phyloP scores from a whole-genome alignment of 2,797 vertebrate species.

The Eulemur coronatus region DNA sequence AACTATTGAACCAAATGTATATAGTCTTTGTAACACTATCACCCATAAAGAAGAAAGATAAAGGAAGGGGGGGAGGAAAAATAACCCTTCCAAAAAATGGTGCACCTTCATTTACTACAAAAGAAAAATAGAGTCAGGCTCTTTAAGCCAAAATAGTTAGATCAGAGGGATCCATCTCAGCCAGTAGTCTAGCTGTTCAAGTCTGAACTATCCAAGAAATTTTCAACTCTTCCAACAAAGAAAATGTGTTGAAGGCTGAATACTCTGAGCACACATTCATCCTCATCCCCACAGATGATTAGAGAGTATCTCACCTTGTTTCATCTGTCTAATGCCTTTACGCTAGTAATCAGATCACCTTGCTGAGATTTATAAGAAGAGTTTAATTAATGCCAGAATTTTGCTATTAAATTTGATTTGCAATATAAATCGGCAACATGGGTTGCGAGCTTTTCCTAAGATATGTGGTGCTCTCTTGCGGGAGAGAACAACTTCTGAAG shows the following conservation, averaged over 20 bases:
- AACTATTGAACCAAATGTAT: not conserved
- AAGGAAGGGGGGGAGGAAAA: not conserved
- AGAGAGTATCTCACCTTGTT: slow-evolving; percentile 63
- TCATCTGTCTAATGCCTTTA: slow-evolving; percentile 70
- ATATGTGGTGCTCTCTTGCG: not conserved
- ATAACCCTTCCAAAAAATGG: not conserved
- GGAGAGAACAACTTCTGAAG: slow-evolving; percentile 72
- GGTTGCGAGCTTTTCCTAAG: slow-evolving; percentile 38
- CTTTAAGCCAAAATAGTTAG: slow-evolving; percentile 28
- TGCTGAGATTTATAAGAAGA: slow-evolving; percentile 66
- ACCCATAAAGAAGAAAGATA: not conserved
- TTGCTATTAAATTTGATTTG: slow-evolving; percentile 71
- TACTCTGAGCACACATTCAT: not conserved
- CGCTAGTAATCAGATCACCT: slow-evolving; percentile 65
- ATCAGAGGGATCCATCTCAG: not conserved
- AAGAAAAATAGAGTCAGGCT: not conserved
- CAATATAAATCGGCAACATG: slow-evolving; percentile 1
- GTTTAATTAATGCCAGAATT: slow-evolving; percentile 68
- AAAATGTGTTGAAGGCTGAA: not conserved
- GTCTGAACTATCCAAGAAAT: not conserved
- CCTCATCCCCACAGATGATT: slow-evolving; percentile 15
- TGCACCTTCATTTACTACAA: not conserved
- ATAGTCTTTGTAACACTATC: not conserved
- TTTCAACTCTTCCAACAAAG: slow-evolving; percentile 5
- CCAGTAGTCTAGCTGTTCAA: not conserved